Base-by-base conservation (phyloP, 2,888 invertebrate species). In the Mythimna albipuncta region DNA sequence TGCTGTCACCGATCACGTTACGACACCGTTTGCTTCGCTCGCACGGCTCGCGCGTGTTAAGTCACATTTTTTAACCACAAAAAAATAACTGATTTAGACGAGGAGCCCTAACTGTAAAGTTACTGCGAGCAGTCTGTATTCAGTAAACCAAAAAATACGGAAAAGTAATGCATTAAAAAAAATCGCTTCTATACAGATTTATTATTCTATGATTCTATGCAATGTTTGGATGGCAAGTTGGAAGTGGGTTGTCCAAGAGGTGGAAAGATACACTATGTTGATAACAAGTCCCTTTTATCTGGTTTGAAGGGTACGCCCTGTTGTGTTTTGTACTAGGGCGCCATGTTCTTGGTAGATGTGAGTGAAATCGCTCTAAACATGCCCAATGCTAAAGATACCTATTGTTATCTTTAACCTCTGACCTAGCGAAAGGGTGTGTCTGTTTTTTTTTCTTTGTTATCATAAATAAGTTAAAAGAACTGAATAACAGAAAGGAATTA, bases 231-330 rank as follows among this genome's bases (percentile, higher is more conserved):
- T 21, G 55, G 35, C 50, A 73, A 70, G 68, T 79, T 73, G 57
- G 54, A 67, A 75, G 71, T 64, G 65, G 66, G 54, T 59, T 81
- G 83, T 58, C 79, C 68, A 79, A 67, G 65, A 82, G 77, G 85
- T 82, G 80, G 70, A 80, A 84, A 84, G 85, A 84, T 84, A 73
- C 74, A 69, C 59, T 79, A 64, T 16, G 68, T 74, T 77, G 85
- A 84, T 82, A 84, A 74, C 72, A 64, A 47, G 38, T 65, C 69
- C 82, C 70, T 69, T 79, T 79, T 84, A 72, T 82, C 66, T 74
- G 6, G 35, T 47, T 63, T 47, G 67, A 61, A 69, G 81, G 69
- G 62, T 74, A n/a, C 32, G 44, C 69, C 38, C 44, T 65, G 21
- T 64, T 69, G 70, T 65, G 38, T 65, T 70, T 73, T 73, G 52